Percentiles rank a stretch among this genome's conserved stretches.
phyloP scores from a whole-genome alignment of 2,888 invertebrate species.

The Tiliacea aurago region DNA sequence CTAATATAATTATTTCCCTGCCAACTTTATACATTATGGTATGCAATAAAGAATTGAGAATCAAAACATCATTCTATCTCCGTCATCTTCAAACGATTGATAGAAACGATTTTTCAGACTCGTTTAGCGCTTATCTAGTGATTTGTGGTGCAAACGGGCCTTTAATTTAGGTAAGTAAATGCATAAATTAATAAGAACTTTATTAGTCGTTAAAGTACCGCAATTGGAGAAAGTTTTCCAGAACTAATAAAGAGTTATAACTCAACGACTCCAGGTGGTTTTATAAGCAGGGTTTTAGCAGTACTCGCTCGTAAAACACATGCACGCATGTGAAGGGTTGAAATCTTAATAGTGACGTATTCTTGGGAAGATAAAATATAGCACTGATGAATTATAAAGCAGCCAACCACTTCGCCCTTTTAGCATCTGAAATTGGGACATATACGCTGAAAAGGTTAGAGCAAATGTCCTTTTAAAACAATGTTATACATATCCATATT shows the following conservation, averaged over 20 bases:
- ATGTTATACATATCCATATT: not conserved
- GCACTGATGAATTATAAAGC: conserved; percentile 1
- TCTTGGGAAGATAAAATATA: not conserved
- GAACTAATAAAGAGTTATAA: conserved; percentile 2
- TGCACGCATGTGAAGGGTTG: not conserved
- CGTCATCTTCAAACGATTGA: not conserved
- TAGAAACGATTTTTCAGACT: not conserved
- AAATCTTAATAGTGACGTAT: not conserved
- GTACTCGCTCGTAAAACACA: conserved; percentile 19
- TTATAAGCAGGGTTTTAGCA: conserved; percentile 14
- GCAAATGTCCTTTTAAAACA: not conserved
- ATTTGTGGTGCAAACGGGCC: no score
- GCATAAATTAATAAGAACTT: conserved; percentile 9
- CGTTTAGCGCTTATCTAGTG: not conserved
- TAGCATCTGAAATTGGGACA: not conserved
- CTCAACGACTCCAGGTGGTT: not conserved
- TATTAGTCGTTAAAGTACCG: conserved; percentile 1
- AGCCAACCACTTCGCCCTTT: conserved; percentile 1
- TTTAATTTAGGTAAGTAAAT: not conserved
- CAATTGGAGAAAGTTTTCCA: conserved; percentile 5
- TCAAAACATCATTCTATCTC: not conserved
- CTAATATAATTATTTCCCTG: no score
- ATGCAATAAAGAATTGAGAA: no score
- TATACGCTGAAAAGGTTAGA: not conserved
- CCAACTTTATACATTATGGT: no score